These are phyloP conservation scores for Aphelinus atriplicis DNA, from an alignment of 1,140 invertebrate genomes.

Conservation along the genomic window DNA sequence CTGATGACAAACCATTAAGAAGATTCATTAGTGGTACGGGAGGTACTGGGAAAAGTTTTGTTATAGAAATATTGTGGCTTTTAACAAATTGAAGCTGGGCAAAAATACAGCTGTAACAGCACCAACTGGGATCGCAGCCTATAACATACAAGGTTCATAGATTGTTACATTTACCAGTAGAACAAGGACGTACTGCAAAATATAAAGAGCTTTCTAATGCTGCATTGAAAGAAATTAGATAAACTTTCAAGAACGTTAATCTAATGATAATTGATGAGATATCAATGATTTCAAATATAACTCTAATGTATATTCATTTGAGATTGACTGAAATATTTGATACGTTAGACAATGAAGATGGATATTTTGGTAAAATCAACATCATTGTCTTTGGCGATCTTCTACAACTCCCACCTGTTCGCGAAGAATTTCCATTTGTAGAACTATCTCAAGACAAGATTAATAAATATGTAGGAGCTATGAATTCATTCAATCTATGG, in stretches of 20 bases:
- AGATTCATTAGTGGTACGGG: too few species aligned
- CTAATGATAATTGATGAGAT: constrained; percentile 54
- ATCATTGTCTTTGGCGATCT: too few species aligned
- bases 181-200: constrained; percentile 41
- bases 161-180: constrained; percentile 43
- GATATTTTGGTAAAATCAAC: neutral
- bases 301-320: constrained; percentile 49
- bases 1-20: constrained; percentile 27
- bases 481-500: too few species aligned
- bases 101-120: too few species aligned
- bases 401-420: too few species aligned
- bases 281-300: constrained; percentile 55
- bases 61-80: too few species aligned
- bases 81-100: too few species aligned
- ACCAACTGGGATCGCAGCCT: neutral
- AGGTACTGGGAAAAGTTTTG: too few species aligned
- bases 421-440: too few species aligned
- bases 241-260: constrained; percentile 45
- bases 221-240: constrained; percentile 44
- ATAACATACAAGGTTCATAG: constrained; percentile 47
- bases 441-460: too few species aligned
- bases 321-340: constrained; percentile 44
- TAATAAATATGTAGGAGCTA: too few species aligned
- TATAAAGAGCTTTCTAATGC: constrained; percentile 44
- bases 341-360: constrained; percentile 20